Evolutionary conservation across 2,113 vertebrate genomes (phyloP).

Genomic region (Neogale vison): DNA sequence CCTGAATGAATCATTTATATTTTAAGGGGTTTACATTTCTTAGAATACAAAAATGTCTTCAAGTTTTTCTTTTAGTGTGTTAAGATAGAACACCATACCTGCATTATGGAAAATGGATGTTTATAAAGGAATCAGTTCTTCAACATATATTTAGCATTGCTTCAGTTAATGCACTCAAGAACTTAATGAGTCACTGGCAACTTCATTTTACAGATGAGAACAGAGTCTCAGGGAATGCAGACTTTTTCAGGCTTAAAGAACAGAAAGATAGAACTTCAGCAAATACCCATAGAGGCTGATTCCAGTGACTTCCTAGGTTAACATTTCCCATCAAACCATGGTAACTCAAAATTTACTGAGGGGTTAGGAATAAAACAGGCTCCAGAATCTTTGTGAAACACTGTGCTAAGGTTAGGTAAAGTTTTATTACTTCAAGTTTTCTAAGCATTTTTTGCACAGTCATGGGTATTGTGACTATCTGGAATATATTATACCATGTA

Average conservation of each 20-base stretch:
- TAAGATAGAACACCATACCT: not conserved
- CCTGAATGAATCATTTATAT: not conserved
- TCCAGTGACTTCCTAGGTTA: not conserved
- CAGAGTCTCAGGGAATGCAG: not conserved
- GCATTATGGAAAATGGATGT: not conserved
- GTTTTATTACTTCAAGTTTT: not conserved
- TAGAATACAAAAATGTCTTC: not conserved
- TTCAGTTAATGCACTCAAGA: not conserved
- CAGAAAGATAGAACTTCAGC: not conserved
- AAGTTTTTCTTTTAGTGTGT: not conserved
- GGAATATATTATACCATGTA: not conserved
- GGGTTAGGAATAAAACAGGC: not conserved
- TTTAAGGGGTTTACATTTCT: not conserved
- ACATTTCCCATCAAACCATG: not conserved
- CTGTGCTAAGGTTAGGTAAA: not conserved
- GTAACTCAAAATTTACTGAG: not conserved
- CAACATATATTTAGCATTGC: not conserved
- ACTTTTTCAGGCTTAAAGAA: not conserved
- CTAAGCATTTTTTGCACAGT: not conserved
- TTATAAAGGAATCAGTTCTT: not conserved
- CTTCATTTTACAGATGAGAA: not conserved
- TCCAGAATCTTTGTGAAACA: not conserved
- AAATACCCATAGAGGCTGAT: not conserved
- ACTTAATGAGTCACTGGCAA: not conserved
- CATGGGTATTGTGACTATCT: not conserved